Percentiles rank a stretch among this genome's conserved stretches.
Conservation (phyloP, 2,888 invertebrate species). For the Agrochola circellaris region DNA sequence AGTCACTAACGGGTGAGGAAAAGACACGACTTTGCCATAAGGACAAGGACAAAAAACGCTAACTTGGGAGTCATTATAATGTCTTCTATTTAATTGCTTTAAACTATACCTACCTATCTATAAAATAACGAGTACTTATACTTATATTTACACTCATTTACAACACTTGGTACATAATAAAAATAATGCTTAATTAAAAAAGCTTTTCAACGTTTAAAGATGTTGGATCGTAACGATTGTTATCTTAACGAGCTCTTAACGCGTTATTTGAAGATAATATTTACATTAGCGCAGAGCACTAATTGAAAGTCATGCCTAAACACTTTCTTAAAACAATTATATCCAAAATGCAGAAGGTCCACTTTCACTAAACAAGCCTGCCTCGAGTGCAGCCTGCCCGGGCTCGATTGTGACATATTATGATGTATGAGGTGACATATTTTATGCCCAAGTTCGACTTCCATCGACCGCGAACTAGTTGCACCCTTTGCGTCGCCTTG, state of each 20-base stretch:
- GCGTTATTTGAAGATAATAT: slow-evolving; percentile 62
- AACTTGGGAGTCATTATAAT: background rate
- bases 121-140: background rate
- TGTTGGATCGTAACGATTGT: slow-evolving; percentile 44
- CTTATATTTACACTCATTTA: slow-evolving; percentile 3
- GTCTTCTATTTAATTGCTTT: background rate
- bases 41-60: background rate
- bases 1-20: background rate
- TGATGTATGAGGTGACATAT: slow-evolving; percentile 15
- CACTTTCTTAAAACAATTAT: slow-evolving; percentile 55
- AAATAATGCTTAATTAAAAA: slow-evolving; percentile 29
- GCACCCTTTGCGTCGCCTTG: background rate
- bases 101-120: background rate
- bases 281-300: slow-evolving; percentile 58
- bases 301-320: slow-evolving; percentile 63
- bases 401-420: slow-evolving; percentile 16
- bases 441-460: slow-evolving; percentile 9
- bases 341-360: slow-evolving; percentile 30
- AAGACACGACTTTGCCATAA: background rate
- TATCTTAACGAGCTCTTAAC: slow-evolving; percentile 60
- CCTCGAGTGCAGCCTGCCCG: background rate
- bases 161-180: slow-evolving; percentile 21
- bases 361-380: slow-evolving; percentile 14
- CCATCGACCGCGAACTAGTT: slow-evolving; percentile 4
- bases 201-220: slow-evolving; percentile 35